phyloP scores from a whole-genome alignment of 2,888 invertebrate species.

The Cylindroiulus punctatus region DNA sequence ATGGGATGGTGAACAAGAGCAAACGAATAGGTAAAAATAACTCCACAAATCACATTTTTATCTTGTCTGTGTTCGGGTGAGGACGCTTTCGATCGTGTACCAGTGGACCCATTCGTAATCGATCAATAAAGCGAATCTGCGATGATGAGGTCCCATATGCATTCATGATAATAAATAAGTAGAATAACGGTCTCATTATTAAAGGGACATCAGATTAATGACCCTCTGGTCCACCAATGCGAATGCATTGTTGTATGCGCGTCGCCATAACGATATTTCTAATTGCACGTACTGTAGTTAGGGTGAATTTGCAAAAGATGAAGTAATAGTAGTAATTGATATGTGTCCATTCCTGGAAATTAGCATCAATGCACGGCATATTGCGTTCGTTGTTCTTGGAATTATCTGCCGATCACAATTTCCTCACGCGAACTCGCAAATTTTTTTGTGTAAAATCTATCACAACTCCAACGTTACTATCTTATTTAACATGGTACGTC shows the following conservation, averaged over 20 bases:
- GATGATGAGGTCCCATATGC: slow-evolving; percentile 10
- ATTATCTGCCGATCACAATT: not conserved
- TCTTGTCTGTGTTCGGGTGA: not conserved
- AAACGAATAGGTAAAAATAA: slow-evolving; percentile 7
- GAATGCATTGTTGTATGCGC: not conserved
- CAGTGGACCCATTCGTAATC: not conserved
- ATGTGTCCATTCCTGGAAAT: not conserved
- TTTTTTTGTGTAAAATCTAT: no score
- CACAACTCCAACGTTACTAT: no score
- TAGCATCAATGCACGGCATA: not conserved
- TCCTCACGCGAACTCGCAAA: not conserved
- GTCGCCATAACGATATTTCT: not conserved
- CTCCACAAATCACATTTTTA: not conserved
- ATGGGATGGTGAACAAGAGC: not conserved
- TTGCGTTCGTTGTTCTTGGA: not conserved
- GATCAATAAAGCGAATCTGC: slow-evolving; percentile 20
- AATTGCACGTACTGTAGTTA: slow-evolving; percentile 4
- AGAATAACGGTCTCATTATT: not conserved
- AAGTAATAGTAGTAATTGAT: not conserved
- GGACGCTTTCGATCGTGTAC: not conserved
- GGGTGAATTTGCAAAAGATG: slow-evolving; percentile 17
- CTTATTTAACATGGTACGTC: no score
- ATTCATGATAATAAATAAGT: not conserved
- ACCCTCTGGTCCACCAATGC: not conserved
- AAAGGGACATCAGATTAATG: slow-evolving; percentile 22